Percentiles rank a stretch among this genome's conserved stretches.
phyloP scores from a whole-genome alignment of 23 tunicate species.

The Clavelina lepadiformis region DNA sequence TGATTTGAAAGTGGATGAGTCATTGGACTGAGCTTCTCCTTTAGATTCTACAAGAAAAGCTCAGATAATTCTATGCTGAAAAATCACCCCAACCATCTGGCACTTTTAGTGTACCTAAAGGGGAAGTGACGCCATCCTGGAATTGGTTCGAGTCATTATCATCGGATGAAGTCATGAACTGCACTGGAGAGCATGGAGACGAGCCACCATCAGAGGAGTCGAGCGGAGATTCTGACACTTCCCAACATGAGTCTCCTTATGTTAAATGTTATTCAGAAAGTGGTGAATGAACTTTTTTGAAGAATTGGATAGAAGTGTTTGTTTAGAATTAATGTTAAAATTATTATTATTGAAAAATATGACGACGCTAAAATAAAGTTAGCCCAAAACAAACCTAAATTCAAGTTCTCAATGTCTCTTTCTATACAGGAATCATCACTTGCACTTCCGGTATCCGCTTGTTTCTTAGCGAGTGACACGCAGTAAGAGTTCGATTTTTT shows the following conservation, averaged over 20 bases:
- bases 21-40: too few species aligned
- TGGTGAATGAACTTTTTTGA: too few species aligned
- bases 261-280: too few species aligned
- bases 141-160: constrained; percentile 14
- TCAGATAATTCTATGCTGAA: not conserved
- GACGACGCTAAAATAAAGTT: too few species aligned
- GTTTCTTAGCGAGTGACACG: constrained; percentile 10
- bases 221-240: constrained; percentile 41
- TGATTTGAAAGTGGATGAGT: too few species aligned
- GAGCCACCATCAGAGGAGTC: constrained; percentile 68
- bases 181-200: constrained; percentile 55
- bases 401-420: constrained; percentile 37
- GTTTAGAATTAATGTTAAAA: too few species aligned
- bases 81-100: not conserved
- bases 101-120: not conserved
- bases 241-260: too few species aligned
- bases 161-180: constrained; percentile 55
- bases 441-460: constrained; percentile 36
- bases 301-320: too few species aligned
- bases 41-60: too few species aligned
- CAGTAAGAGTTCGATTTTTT: not conserved
- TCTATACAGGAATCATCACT: constrained; percentile 73
- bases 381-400: constrained; percentile 21
- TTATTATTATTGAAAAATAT: too few species aligned
- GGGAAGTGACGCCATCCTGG: not conserved